Conservation (phyloP, 37 sponge, comb jelly and placozoan species). For the Cliona cf. orientalis region DNA sequence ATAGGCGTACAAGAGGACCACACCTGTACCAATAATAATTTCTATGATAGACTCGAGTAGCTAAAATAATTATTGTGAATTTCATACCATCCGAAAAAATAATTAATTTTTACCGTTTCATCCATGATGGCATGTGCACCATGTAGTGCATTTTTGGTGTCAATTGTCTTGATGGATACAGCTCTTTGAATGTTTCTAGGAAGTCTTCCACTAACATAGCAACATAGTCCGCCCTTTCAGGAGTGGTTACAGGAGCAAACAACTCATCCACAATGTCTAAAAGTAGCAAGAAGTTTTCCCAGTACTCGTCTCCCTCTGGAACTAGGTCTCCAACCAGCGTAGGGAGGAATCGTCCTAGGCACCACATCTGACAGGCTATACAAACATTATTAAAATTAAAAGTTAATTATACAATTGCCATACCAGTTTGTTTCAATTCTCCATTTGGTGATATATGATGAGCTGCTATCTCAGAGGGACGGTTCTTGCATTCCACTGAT, state of each 20-base stretch:
- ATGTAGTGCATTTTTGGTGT: conserved; percentile 72
- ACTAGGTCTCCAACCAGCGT: conserved; percentile 61
- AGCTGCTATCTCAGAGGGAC: conserved; percentile 37
- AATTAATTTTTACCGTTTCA: no score
- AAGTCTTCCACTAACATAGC: conserved; percentile 24
- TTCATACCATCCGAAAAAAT: no score
- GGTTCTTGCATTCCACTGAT: conserved; percentile 16
- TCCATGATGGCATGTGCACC: conserved; percentile 56
- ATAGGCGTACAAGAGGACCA: no score
- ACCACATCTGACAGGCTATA: conserved; percentile 75
- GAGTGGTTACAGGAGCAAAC: conserved; percentile 52
- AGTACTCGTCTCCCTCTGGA: conserved; percentile 38
- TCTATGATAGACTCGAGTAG: no score
- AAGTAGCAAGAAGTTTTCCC: conserved; percentile 52
- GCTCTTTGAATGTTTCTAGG: conserved; percentile 17
- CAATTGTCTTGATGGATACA: conserved; percentile 35
- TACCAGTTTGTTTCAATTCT: conserved; percentile 35
- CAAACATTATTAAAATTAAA: no score
- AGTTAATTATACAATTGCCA: no score
- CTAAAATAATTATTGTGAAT: no score
- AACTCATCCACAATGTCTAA: conserved; percentile 59
- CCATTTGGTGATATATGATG: conserved; percentile 7
- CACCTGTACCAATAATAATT: no score
- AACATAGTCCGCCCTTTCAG: conserved; percentile 32
- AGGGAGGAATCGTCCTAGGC: conserved; percentile 62